These are phyloP conservation scores for Cavia aperea DNA, from an alignment of 2,113 vertebrate genomes.

Conservation along the genomic window DNA sequence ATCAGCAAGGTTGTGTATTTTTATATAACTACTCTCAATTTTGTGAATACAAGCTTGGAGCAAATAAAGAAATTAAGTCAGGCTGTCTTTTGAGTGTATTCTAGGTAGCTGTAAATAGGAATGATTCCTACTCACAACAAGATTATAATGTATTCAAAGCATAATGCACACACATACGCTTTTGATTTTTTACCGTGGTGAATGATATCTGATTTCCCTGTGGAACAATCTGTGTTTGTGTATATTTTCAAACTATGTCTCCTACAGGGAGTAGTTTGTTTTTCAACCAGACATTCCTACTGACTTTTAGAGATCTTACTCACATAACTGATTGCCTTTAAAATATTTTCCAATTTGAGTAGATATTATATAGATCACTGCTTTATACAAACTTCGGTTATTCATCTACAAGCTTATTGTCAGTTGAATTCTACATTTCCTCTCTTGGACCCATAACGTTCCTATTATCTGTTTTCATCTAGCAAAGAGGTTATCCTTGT, in stretches of 20 bases:
- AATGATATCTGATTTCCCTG: not conserved
- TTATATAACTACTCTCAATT: not conserved
- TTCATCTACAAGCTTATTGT: not conserved
- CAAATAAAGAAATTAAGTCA: not conserved
- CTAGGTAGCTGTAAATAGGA: not conserved
- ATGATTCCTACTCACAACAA: not conserved
- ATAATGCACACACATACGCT: not conserved
- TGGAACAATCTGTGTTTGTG: not conserved
- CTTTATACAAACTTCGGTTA: not conserved
- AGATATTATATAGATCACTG: too few species aligned
- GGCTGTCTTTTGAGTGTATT: too few species aligned
- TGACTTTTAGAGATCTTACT: not conserved
- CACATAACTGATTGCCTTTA: not conserved
- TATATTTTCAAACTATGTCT: not conserved
- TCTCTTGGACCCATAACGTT: not conserved
- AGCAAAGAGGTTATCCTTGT: rapidly evolving
- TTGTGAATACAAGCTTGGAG: not conserved
- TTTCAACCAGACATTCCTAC: not conserved
- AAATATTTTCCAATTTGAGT: not conserved
- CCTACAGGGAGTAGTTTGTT: not conserved
- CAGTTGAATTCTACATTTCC: too few species aligned
- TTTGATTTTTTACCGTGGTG: not conserved
- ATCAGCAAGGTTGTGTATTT: not conserved
- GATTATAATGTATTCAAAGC: not conserved
- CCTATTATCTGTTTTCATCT: not conserved